Evolutionary conservation across 1,140 invertebrate genomes (phyloP).

Genomic region (Drosophila carrolli): DNA sequence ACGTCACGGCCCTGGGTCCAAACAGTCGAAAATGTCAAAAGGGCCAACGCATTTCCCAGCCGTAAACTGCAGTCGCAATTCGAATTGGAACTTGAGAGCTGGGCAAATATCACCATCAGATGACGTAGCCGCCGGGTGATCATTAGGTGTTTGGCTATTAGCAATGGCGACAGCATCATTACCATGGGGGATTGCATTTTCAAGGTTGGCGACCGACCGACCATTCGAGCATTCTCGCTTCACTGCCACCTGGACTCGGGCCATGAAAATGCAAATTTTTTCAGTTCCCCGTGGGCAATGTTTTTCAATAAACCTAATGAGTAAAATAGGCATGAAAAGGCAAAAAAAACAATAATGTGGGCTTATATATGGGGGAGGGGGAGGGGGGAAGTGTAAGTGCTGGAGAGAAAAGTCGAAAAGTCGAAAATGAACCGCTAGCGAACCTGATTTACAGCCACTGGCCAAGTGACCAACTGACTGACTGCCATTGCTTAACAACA

Average conservation of each 20-base stretch:
- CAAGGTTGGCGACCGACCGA: conserved; percentile 51
- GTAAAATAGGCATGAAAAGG: conserved; percentile 63
- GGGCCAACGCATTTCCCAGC: conserved; percentile 42
- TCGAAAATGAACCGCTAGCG: conserved; percentile 35
- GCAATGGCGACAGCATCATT: conserved; percentile 44
- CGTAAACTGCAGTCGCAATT: conserved; percentile 30
- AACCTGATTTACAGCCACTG: conserved; percentile 65
- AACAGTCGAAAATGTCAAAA: conserved; percentile 2
- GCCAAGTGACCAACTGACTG: conserved; percentile 29
- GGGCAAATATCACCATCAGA: conserved; percentile 13
- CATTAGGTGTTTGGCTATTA: conserved; percentile 63
- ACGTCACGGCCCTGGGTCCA: conserved; percentile 30
- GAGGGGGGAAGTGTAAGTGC: not conserved
- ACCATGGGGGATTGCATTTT: conserved; percentile 55
- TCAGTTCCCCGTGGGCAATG: conserved; percentile 54
- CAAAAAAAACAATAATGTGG: conserved; percentile 24
- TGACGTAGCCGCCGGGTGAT: conserved; percentile 26
- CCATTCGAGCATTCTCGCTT: conserved; percentile 21
- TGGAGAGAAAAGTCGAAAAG: conserved; percentile 24
- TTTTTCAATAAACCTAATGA: conserved; percentile 72
- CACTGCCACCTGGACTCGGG: conserved; percentile 33
- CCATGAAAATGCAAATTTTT: conserved; percentile 78
- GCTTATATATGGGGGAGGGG: too few species aligned
- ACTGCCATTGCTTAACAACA: conserved; percentile 54
- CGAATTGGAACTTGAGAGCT: conserved; percentile 15